Evolutionary conservation across 2,113 vertebrate genomes (phyloP).

Genomic region (Lates calcarifer): DNA sequence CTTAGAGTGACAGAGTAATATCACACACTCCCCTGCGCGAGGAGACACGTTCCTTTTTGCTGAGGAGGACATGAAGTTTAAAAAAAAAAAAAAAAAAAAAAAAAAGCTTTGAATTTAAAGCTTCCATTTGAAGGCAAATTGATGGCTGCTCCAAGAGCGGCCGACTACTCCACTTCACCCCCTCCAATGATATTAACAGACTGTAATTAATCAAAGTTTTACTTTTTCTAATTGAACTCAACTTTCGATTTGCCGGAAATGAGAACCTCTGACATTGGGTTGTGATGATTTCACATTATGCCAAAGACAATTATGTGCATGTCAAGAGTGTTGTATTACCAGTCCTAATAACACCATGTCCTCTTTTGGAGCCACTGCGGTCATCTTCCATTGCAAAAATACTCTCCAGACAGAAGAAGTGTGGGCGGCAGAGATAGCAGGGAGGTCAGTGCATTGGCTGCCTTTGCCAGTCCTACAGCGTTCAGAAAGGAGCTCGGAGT

Average conservation of each 20-base stretch:
- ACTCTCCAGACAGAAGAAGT: slow-evolving; percentile 68
- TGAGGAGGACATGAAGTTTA: slow-evolving; percentile 42
- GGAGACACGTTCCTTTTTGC: slow-evolving; percentile 45
- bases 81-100: slow-evolving; percentile 20
- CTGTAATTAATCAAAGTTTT: slow-evolving; percentile 80
- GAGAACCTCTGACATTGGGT: slow-evolving; percentile 69
- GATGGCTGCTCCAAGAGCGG: slow-evolving; percentile 58
- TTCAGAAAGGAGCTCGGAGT: slow-evolving; percentile 43
- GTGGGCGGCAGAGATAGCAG: slow-evolving; percentile 73
- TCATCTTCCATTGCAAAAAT: slow-evolving; percentile 66
- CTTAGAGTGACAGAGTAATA: slow-evolving; percentile 73
- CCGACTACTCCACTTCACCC: slow-evolving; percentile 39
- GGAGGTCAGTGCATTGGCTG: slow-evolving; percentile 61
- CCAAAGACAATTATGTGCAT: slow-evolving; percentile 78
- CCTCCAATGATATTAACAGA: slow-evolving; percentile 66
- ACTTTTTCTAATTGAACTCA: slow-evolving; percentile 71
- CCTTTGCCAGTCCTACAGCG: slow-evolving; percentile 27
- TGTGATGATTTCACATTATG: slow-evolving; percentile 77
- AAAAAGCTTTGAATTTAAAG: slow-evolving; percentile 60
- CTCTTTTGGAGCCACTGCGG: slow-evolving; percentile 60
- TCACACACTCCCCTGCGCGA: slow-evolving; percentile 56
- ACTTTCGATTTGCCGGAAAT: slow-evolving; percentile 73
- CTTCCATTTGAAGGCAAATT: slow-evolving; percentile 63
- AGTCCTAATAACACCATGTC: slow-evolving; percentile 68
- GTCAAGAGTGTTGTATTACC: slow-evolving; percentile 79